These are phyloP conservation scores for Tolypeutes matacus DNA, from an alignment of 2,797 vertebrate species.

Conservation along the genomic window DNA sequence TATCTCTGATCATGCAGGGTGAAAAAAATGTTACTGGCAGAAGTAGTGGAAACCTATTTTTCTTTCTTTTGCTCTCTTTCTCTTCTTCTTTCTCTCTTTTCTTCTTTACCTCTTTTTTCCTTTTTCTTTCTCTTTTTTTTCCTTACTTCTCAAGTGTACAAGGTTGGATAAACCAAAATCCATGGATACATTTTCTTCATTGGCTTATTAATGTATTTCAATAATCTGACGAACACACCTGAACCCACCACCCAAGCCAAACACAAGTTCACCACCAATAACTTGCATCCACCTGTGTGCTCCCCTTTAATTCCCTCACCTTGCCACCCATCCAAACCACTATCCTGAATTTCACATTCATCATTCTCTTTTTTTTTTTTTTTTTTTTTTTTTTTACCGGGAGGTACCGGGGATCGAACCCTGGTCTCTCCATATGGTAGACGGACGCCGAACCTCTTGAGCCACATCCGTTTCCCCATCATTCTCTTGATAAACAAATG, in stretches of 20 bases:
- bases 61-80: not conserved
- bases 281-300: not conserved
- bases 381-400: no score
- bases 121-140: not conserved
- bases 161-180: not conserved
- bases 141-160: slow-evolving; percentile 36
- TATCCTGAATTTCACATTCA: not conserved
- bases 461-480: no score
- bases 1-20: not conserved
- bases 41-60: not conserved
- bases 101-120: not conserved
- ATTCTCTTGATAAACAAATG: not conserved
- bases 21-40: not conserved
- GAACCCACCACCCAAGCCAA: not conserved
- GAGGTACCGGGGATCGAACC: no score
- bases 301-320: not conserved
- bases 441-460: no score
- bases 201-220: slow-evolving; percentile 27
- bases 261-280: not conserved
- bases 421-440: no score
- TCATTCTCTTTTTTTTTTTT: not conserved
- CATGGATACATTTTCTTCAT: not conserved
- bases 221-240: not conserved
- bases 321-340: not conserved
- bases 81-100: not conserved